A percentile compares a stretch with the other conserved stretches of the same genome.
These are phyloP conservation scores for Beaufortia kweichowensis DNA, from an alignment of 2,113 vertebrate species.

Conservation along the genomic window DNA sequence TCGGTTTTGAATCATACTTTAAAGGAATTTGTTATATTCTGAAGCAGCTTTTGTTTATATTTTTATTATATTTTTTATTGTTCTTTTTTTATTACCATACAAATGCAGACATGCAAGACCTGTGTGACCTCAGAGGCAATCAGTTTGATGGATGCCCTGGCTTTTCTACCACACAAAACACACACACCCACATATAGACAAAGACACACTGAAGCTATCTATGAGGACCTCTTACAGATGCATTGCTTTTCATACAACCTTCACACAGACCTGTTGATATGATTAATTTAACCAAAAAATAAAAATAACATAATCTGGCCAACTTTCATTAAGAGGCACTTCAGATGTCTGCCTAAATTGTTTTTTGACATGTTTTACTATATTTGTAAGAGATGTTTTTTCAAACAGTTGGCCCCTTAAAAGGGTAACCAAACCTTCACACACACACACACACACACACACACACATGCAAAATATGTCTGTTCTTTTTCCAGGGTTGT, in stretches of 20 bases:
- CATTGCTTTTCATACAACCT: too few relatives aligned
- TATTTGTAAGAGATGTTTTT: too few relatives aligned
- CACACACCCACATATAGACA: constrained; percentile 8
- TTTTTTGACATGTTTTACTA: too few relatives aligned
- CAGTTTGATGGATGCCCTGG: constrained; percentile 55
- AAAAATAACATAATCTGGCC: background rate
- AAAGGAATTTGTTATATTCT: background rate
- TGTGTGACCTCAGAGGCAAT: constrained; percentile 65
- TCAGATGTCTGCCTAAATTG: too few relatives aligned
- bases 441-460: constrained; percentile 18
- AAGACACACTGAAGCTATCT: too few relatives aligned
- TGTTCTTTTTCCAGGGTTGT: constrained; percentile 27
- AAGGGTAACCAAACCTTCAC: background rate
- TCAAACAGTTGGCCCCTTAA: too few relatives aligned
- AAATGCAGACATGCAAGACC: constrained; percentile 40
- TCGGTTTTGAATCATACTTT: background rate
- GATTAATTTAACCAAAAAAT: too few relatives aligned
- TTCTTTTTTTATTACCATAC: constrained; percentile 16
- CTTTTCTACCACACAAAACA: constrained; percentile 37
- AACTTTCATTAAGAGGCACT: too few relatives aligned
- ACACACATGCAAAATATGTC: constrained; percentile 36
- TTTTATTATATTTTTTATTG: background rate
- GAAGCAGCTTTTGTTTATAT: constrained; percentile 27
- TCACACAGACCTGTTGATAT: too few relatives aligned
- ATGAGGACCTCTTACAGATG: too few relatives aligned